Evolutionary conservation across 2,888 invertebrate genomes (phyloP).

Genomic region (Operophtera brumata): DNA sequence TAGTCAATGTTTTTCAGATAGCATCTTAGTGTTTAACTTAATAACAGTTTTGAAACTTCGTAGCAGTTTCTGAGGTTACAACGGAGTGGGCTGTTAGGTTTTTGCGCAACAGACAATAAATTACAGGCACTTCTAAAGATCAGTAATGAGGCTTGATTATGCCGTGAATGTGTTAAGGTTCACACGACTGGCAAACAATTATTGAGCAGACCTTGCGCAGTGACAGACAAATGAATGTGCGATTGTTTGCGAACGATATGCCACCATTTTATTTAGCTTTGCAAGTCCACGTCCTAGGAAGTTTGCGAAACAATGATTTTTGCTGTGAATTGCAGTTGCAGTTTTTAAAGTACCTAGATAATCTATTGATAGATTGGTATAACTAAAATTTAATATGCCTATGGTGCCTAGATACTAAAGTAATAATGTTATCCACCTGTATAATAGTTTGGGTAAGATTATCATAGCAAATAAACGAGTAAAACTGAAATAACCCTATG

Average conservation of each 20-base stretch:
- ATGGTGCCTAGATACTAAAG: no score
- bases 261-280: conserved; percentile 21
- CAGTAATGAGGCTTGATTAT: conserved; percentile 55
- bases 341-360: not conserved
- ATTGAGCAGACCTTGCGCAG: conserved; percentile 64
- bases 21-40: not conserved
- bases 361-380: no score
- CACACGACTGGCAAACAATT: conserved; percentile 61
- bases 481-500: not conserved
- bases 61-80: conserved; percentile 23
- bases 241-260: conserved; percentile 52
- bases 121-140: conserved; percentile 53
- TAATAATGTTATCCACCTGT: no score
- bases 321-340: not conserved
- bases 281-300: conserved; percentile 3
- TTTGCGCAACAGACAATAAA: conserved; percentile 45
- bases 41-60: conserved; percentile 1
- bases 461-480: not conserved
- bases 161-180: conserved; percentile 60
- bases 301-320: conserved; percentile 21
- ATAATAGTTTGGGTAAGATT: no score
- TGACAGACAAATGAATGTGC: conserved; percentile 70
- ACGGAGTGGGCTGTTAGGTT: conserved; percentile 25
- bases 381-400: no score
- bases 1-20: no score